phyloP scores from a whole-genome alignment of 2,113 vertebrate genomes.

The Symphodus melops region DNA sequence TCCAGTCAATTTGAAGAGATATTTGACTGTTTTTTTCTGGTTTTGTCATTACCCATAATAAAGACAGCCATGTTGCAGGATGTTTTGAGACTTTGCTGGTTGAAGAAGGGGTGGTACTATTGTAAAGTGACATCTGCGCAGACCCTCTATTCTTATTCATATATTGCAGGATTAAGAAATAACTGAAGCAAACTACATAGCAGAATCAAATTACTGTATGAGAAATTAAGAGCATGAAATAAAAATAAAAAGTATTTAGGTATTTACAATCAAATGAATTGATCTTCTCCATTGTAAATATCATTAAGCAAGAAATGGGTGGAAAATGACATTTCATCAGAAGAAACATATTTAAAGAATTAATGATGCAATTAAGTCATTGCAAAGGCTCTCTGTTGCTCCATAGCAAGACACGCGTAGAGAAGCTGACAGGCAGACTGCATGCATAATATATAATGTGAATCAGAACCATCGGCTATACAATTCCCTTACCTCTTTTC shows the following conservation, averaged over 20 bases:
- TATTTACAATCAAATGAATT: background rate
- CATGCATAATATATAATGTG: slow-evolving; percentile 27
- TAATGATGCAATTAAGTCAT: slow-evolving; percentile 21
- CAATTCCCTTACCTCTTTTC: slow-evolving; percentile 7
- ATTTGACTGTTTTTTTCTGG: too few species aligned
- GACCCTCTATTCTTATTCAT: slow-evolving; percentile 30
- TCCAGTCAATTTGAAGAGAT: too few species aligned
- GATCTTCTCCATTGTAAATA: slow-evolving; percentile 12
- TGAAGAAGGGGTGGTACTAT: too few species aligned
- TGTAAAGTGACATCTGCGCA: too few species aligned
- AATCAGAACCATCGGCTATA: slow-evolving; percentile 19
- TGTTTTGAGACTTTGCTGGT: too few species aligned
- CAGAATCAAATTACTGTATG: too few species aligned
- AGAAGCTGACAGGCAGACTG: slow-evolving; percentile 3
- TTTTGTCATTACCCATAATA: too few species aligned
- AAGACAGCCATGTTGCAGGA: too few species aligned
- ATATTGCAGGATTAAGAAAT: slow-evolving; percentile 23
- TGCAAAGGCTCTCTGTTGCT: background rate
- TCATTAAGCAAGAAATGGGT: slow-evolving; percentile 25
- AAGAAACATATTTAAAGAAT: slow-evolving; percentile 9
- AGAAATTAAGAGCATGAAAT: too few species aligned
- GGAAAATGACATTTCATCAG: slow-evolving; percentile 30
- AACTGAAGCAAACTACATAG: background rate
- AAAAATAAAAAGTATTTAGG: slow-evolving; percentile 5
- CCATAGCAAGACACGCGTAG: background rate